Evolutionary conservation across 2,797 vertebrate species (phyloP).

Genomic region (Cuculus canorus): DNA sequence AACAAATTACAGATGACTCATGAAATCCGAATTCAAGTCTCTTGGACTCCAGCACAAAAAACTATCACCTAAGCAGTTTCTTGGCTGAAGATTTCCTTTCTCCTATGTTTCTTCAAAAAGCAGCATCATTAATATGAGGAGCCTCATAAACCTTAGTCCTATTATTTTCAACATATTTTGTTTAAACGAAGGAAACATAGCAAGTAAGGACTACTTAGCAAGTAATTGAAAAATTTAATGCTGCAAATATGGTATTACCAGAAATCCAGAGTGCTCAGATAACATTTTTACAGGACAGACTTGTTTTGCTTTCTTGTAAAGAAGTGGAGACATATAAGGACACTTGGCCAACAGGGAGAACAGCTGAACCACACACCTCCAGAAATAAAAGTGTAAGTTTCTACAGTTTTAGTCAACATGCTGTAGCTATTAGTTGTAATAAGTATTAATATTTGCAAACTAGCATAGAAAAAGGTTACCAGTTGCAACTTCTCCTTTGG

Average conservation of each 20-base stretch:
- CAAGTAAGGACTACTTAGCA: not conserved
- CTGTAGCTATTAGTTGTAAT: not conserved
- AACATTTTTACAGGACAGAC: not conserved
- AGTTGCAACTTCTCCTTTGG: not conserved
- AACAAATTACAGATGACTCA: constrained; percentile 12
- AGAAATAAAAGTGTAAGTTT: not conserved
- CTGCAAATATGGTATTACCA: not conserved
- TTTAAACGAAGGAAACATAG: not conserved
- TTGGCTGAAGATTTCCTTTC: not conserved
- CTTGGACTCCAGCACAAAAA: not conserved
- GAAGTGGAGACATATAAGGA: not conserved
- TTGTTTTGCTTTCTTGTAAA: not conserved
- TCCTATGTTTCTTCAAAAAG: not conserved
- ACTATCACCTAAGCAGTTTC: not conserved
- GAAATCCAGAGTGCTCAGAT: not conserved
- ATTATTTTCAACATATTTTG: not conserved
- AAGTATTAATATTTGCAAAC: not conserved
- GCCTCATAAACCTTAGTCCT: not conserved
- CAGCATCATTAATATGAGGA: not conserved
- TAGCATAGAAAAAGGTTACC: not conserved
- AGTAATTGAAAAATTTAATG: not conserved
- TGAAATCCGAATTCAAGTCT: not conserved
- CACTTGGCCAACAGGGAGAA: not conserved
- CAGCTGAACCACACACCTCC: not conserved
- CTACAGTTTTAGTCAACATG: not conserved